Percentiles rank a stretch among this genome's conserved stretches.
Evolutionary conservation across 2,113 vertebrate species (phyloP).

Genomic region (Poecile atricapillus): DNA sequence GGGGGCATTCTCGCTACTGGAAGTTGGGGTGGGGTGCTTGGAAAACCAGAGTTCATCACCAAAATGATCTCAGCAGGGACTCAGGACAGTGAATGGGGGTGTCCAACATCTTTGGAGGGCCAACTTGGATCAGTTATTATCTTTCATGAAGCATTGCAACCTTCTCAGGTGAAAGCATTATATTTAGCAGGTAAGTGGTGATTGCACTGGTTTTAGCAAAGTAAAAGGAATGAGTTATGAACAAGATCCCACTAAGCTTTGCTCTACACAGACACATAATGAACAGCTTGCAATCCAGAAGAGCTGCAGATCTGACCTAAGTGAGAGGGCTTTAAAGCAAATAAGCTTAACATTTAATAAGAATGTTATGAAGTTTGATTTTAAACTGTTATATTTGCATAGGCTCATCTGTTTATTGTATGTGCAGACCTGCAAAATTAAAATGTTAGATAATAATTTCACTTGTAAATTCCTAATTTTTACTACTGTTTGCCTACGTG

Average conservation of each 20-base stretch:
- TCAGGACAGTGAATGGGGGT: slow-evolving; percentile 97
- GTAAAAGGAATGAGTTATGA: background rate
- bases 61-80: slow-evolving; percentile 96
- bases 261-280: background rate
- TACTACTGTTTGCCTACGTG: background rate
- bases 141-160: slow-evolving; percentile 89
- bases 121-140: slow-evolving; percentile 90
- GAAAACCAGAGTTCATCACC: slow-evolving; percentile 86
- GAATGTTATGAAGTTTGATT: background rate
- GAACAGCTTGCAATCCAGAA: background rate
- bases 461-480: background rate
- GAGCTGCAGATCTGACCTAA: background rate
- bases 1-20: slow-evolving; percentile 85
- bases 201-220: background rate
- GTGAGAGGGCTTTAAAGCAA: background rate
- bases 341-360: background rate
- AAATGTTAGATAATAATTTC: background rate
- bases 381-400: background rate
- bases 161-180: slow-evolving; percentile 86
- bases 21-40: slow-evolving; percentile 81
- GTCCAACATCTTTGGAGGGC: slow-evolving; percentile 94
- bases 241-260: background rate
- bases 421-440: background rate
- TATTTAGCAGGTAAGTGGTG: slow-evolving; percentile 83
- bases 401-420: background rate